Base-by-base conservation (phyloP, 2,797 vertebrate species). In the Halcyon chelicuti region DNA sequence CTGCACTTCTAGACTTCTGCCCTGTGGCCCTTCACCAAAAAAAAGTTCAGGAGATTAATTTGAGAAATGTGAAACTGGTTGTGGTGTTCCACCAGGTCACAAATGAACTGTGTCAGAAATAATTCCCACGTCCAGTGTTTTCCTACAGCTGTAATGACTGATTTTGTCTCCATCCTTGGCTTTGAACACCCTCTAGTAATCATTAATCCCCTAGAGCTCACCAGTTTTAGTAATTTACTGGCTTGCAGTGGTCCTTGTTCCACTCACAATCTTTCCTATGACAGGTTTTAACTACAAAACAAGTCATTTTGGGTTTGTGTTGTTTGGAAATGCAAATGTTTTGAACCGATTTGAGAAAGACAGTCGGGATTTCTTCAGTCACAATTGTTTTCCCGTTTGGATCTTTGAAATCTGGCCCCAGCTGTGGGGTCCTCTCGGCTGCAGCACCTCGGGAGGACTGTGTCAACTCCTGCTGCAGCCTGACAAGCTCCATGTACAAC, bases 291-390 rank as follows among this genome's bases (percentile, higher is more conserved):
- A 52, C 70, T 85, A 68, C 49, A 91, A 90, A 87, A 65, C 31
- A 86, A 65, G n/a, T 60, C 66, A 12, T 87, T 90, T 95, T 40
- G 42, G 28, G 22, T 87, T 81, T 93, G 49, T 55, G 25, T 58
- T 93, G 18, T 90, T 96, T 95, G 40, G 15, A 93, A 93, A 52
- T 54, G 44, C 23, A 63, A 94, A 95, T 52, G 19, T 61, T 85
- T 58, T 70, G 29, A 42, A 61, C 25, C 44, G 25, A 68, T 60
- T 86, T 79, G 70, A 79, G 88, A 63, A 80, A 85, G 55, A 47
- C 23, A 49, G 33, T 68, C 62, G 62, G 11, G 25, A 31, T 70
- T 88, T 88, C 25, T 94, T 78, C 55, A 71, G 54, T 42, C 11
- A 12, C 74, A 28, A 28, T 29, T 88, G 61, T 88, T 92, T 96